Evolutionary conservation across 2,797 vertebrate species (phyloP), one percentile per base, ranked within the genome.

Genomic region (Kryptolebias ocellatus): DNA sequence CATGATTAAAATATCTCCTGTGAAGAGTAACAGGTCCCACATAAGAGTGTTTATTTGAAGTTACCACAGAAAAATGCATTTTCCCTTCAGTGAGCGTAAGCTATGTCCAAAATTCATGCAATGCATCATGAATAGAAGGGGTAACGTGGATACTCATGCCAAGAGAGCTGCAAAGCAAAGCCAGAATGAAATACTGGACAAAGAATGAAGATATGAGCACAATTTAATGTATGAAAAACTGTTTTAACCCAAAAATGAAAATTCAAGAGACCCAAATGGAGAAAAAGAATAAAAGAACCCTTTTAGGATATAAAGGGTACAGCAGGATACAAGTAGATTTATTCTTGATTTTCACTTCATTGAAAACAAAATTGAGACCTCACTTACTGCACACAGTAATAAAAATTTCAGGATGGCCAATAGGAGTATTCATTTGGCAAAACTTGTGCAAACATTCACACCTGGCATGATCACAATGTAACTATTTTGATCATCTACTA

Each of bases 301-400:
- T 62, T 27, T 74, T 29, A 62, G 53, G n/a, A 8, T 68, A 34
- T 57, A 74, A 62, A 37, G 18, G 29, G 47, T 64, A 65, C 47
- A 76, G 51, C 28, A 78, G 42, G 44, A 74, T 42, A 60, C 45
- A 60, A 69, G 53, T 72, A 54, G 60, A 59, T 14, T 78, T 74
- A 75, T 87, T 81, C 76, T 76, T 76, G 65, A 76, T 66, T 62
- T 64, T 68, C 67, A 12, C 27, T 42, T 69, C 60, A 78, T 53
- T 55, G 3, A 20, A 29, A 16, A 8, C 1, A 17, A 17, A 53
- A n/a, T 17, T 8, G 10, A 53, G 27, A 53, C 14, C 11, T 11
- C 11, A 27, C 50, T 18, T 17, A 9, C n/a, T 49, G 46, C 5
- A 18, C 5, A 49, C n/a, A 49, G 7, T 4, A 10, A 11, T 10